phyloP scores from a whole-genome alignment of 1,140 invertebrate species.

The Drosophila rufa region DNA sequence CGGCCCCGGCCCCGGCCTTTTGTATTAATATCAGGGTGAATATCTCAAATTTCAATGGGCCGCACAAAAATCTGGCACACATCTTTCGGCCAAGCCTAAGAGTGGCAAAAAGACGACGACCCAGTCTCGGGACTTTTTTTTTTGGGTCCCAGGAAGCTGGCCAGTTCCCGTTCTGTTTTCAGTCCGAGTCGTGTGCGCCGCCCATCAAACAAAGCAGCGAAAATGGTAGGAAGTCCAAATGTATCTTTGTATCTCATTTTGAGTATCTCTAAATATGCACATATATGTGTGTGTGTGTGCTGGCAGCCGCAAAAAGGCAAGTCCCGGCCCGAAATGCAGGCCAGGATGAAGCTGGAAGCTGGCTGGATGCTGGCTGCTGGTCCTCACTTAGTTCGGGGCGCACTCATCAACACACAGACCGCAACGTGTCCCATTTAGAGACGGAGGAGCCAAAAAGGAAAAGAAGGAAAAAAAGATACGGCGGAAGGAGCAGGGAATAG shows the following conservation, averaged over 20 bases:
- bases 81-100: conserved; percentile 62
- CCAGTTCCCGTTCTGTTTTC: conserved; percentile 42
- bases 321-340: conserved; percentile 72
- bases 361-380: conserved; percentile 21
- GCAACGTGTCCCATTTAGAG: conserved; percentile 81
- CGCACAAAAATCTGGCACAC: conserved; percentile 68
- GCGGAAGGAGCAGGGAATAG: conserved; percentile 34
- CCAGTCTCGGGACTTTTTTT: conserved; percentile 31
- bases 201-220: conserved; percentile 74
- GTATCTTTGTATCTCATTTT: conserved; percentile 83
- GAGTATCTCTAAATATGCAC: conserved; percentile 81
- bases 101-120: conserved; percentile 23
- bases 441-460: conserved; percentile 29
- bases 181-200: conserved; percentile 65
- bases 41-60: conserved; percentile 81
- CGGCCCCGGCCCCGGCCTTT: conserved; percentile 57
- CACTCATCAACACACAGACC: conserved; percentile 77
- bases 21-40: conserved; percentile 78
- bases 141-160: conserved; percentile 47
- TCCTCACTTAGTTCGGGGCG: conserved; percentile 76
- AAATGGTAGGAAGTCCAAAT: conserved; percentile 84
- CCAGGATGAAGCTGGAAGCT: conserved; percentile 49
- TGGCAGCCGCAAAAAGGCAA: conserved; percentile 71
- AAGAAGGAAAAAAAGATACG: conserved; percentile 53
- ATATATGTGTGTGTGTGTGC: conserved; percentile 33